These are phyloP conservation scores for Eclectus roratus DNA, from an alignment of 2,113 vertebrate species.

Conservation along the genomic window DNA sequence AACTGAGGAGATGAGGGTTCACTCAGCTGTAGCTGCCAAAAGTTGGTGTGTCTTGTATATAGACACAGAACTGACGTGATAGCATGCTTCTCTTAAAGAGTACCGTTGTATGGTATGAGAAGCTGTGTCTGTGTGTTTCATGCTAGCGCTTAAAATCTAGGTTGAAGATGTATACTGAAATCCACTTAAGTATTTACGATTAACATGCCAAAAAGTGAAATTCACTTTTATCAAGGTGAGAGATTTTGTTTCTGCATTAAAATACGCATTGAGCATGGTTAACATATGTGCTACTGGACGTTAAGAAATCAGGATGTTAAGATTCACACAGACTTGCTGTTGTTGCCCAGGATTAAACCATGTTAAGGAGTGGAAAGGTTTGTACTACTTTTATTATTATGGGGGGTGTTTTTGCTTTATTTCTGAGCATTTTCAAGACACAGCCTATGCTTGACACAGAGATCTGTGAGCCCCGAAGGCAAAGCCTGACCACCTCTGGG, in stretches of 20 bases:
- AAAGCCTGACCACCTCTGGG: background rate
- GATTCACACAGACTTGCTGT: background rate
- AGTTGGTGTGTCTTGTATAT: background rate
- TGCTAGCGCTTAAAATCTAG: background rate
- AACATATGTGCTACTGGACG: background rate
- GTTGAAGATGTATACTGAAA: background rate
- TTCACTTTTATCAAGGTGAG: background rate
- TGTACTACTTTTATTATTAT: background rate
- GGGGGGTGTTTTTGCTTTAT: background rate
- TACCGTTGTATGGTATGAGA: background rate
- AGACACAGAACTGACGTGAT: background rate
- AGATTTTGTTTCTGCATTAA: background rate
- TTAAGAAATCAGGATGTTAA: background rate
- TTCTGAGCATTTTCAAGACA: background rate
- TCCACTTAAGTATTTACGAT: background rate
- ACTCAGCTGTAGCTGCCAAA: background rate
- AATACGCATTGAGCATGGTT: background rate
- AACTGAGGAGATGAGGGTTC: background rate
- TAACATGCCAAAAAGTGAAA: background rate
- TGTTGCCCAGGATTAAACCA: background rate
- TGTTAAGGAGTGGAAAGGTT: background rate
- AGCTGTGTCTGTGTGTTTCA: background rate
- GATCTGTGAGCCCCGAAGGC: background rate
- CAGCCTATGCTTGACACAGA: background rate
- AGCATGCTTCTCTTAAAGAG: background rate